Evolutionary conservation across 2,113 vertebrate species (phyloP).

Genomic region (Aegithalos caudatus): DNA sequence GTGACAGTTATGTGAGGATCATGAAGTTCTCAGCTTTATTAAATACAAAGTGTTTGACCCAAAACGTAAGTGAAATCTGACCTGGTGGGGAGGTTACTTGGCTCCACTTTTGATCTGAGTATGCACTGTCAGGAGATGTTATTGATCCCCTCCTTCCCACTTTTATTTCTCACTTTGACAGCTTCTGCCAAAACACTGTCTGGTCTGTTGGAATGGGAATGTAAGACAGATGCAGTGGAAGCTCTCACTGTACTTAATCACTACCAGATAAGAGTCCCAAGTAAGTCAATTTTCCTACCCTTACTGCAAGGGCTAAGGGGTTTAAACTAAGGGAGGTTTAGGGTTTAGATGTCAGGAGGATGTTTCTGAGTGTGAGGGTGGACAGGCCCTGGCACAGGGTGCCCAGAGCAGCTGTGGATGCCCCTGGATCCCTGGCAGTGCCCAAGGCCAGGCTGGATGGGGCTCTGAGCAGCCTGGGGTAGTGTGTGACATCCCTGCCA

Average conservation of each 20-base stretch:
- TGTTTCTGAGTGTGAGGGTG: not conserved
- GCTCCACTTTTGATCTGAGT: not conserved
- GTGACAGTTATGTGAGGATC: conserved; percentile 89
- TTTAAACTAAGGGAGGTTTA: not conserved
- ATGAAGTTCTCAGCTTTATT: conserved; percentile 89
- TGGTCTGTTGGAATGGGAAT: conserved; percentile 93
- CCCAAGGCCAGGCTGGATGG: not conserved
- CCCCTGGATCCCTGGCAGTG: not conserved
- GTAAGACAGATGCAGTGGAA: conserved; percentile 95
- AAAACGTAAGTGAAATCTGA: conserved; percentile 86
- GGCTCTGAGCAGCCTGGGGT: not conserved
- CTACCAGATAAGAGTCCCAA: conserved; percentile 96
- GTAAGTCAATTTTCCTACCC: conserved; percentile 74
- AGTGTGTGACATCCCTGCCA: not conserved
- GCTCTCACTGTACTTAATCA: conserved; percentile 96
- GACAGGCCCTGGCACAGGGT: not conserved
- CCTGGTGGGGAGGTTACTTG: not conserved
- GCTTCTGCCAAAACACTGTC: conserved; percentile 95
- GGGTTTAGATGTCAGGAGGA: not conserved
- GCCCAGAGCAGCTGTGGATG: not conserved
- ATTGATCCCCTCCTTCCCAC: not conserved
- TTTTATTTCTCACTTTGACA: conserved; percentile 52
- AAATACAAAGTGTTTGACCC: conserved; percentile 97
- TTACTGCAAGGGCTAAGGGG: not conserved
- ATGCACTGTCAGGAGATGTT: fast-evolving